Base-by-base conservation (phyloP, 2,888 invertebrate genomes). In the Fragum fragum region DNA sequence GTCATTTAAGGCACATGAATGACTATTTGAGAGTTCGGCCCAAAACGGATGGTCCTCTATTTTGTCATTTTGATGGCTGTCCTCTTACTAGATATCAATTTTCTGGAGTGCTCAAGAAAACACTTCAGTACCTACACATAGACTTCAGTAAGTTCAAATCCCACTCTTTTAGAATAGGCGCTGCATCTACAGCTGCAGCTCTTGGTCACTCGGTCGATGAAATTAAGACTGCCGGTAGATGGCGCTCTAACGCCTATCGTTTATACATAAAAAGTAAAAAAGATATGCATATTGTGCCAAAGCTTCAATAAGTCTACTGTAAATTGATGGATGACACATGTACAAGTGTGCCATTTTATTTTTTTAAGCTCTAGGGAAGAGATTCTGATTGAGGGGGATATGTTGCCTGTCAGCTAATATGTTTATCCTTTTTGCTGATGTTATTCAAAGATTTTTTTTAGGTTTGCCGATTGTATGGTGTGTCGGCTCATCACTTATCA, bases 1-100 rank as follows among this genome's bases (percentile, higher is more conserved):
- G 83, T 63, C 76, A 77, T 28, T 71, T 79, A 6, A 0, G 16
- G 9, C n/a, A n/a, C 6, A 7, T 16, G 21, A 74, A 21, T 21
- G 23, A 57, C 2, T 79, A 39, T 57, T 53, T 79, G 39, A 21
- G n/a, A 16, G 39, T 69, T 18, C 16, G 70, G n/a, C n/a, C n/a
- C n/a, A n/a, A n/a, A n/a, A n/a, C n/a, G n/a, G 16, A 75, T 76
- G 1, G 77, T 14, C 72, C 73, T 21, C 36, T 84, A 3, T n/a
- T 70, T 78, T 36, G 69, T 68, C 52, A 78, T 78, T 73, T 57
- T 76, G 68, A 70, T 29, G 75, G 78, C 2, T 55, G 29, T 32
- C 72, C 75, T 28, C n/a, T 80, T 6, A 74, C 77, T 16, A 52
- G 78, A n/a, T 83, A 79, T 42, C 83, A 83, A 59, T 83, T 79